Evolutionary conservation across 1,140 invertebrate genomes (phyloP).

Genomic region (Thaumetopoea pityocampa): DNA sequence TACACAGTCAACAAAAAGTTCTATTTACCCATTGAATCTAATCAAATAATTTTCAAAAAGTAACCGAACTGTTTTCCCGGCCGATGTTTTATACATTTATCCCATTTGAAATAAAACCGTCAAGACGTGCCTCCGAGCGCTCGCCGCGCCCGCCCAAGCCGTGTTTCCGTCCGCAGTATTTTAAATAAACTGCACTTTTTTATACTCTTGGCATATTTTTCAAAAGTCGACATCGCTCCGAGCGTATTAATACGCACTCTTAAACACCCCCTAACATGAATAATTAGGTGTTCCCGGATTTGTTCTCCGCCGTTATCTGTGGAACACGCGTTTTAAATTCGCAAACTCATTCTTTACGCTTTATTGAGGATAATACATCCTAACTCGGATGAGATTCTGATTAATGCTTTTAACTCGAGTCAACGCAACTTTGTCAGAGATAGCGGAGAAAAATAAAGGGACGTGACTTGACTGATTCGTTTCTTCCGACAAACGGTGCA

Average conservation of each 20-base stretch:
- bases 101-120: constrained; percentile 37
- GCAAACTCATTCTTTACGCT: constrained; percentile 71
- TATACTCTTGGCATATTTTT: constrained; percentile 61
- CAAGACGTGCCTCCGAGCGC: constrained; percentile 27
- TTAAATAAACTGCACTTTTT: constrained; percentile 59
- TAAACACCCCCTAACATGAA: constrained; percentile 71
- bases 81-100: constrained; percentile 37
- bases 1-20: too few relatives aligned
- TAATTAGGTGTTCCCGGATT: constrained; percentile 72
- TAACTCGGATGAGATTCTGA: constrained; percentile 63
- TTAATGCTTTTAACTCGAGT: constrained; percentile 67
- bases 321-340: constrained; percentile 71
- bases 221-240: constrained; percentile 44
- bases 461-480: constrained; percentile 65
- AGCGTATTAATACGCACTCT: constrained; percentile 63
- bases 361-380: constrained; percentile 73
- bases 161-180: constrained; percentile 49
- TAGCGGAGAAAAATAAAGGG: constrained; percentile 68
- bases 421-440: constrained; percentile 64
- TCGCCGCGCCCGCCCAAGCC: constrained; percentile 48
- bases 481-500: constrained; percentile 45
- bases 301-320: constrained; percentile 57
- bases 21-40: background rate
- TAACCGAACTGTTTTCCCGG: constrained; percentile 3
- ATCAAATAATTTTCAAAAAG: constrained; percentile 1